phyloP scores from a whole-genome alignment of 2,797 vertebrate genomes.

The Pangasius krempfi region DNA sequence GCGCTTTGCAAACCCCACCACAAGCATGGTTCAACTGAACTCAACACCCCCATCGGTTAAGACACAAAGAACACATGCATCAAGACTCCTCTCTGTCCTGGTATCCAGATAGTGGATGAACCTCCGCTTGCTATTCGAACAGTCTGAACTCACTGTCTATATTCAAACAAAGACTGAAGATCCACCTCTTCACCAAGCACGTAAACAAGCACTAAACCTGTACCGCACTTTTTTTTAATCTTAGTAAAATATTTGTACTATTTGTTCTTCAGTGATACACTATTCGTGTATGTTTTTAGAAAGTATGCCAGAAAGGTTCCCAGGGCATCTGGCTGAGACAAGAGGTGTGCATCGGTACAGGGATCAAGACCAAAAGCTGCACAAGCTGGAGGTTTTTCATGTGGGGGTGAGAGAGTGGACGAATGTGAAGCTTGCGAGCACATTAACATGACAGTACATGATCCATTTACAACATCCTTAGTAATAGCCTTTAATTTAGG shows the following conservation, averaged over 20 bases:
- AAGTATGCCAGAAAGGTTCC: neutral
- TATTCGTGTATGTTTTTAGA: neutral
- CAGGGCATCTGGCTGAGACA: neutral
- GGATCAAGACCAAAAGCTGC: neutral
- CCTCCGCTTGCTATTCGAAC: neutral
- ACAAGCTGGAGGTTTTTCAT: neutral
- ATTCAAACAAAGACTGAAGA: constrained; percentile 3
- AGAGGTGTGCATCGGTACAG: neutral
- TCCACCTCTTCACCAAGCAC: neutral
- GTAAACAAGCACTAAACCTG: neutral
- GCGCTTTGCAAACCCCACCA: neutral
- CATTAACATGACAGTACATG: neutral
- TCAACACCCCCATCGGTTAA: neutral
- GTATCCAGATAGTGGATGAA: neutral
- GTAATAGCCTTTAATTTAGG: neutral
- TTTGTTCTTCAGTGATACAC: neutral
- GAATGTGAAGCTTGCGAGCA: neutral
- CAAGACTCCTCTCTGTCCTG: neutral
- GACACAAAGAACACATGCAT: neutral
- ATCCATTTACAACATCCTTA: neutral
- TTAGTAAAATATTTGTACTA: neutral
- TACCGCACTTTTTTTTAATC: neutral
- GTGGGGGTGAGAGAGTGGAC: neutral
- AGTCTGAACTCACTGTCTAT: neutral
- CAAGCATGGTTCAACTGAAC: neutral